Conservation (phyloP, 2,888 invertebrate species). For the Pseudanteris insignis region DNA sequence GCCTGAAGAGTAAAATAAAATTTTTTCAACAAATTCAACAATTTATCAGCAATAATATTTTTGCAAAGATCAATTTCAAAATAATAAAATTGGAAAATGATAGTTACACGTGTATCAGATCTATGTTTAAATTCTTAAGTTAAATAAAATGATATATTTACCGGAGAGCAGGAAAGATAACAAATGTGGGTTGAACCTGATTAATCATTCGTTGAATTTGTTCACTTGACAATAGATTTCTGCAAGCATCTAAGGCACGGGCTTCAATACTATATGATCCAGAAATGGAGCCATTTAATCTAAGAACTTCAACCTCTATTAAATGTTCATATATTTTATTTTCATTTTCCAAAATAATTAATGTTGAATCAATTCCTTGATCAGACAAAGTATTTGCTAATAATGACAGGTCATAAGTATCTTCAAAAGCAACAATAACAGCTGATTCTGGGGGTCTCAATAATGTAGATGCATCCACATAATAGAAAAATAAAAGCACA, state of each 20-base stretch:
- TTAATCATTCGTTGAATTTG: conserved; percentile 49
- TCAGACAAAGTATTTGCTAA: conserved; percentile 61
- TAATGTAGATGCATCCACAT: conserved; percentile 51
- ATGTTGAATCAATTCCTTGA: conserved; percentile 56
- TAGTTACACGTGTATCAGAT: too few relatives aligned
- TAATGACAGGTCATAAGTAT: conserved; percentile 58
- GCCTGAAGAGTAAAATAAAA: conserved; percentile 51
- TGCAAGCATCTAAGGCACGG: conserved; percentile 54
- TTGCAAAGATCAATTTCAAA: too few relatives aligned
- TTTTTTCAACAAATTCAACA: too few relatives aligned
- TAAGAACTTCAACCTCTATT: conserved; percentile 55
- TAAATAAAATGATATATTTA: conserved; percentile 32
- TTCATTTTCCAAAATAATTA: conserved; percentile 52
- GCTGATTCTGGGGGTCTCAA: conserved; percentile 57
- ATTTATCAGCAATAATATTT: too few relatives aligned
- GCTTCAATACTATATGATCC: conserved; percentile 33
- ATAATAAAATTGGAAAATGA: too few relatives aligned
- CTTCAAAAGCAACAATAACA: conserved; percentile 59
- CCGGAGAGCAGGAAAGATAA: conserved; percentile 61
- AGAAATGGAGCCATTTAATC: conserved; percentile 44
- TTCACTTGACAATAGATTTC: conserved; percentile 52
- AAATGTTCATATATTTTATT: conserved; percentile 56
- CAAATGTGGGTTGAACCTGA: conserved; percentile 58
- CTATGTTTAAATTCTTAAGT: too few relatives aligned
- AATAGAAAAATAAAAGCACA: conserved; percentile 25